These are phyloP conservation scores for Chelonus insularis DNA, from an alignment of 1,140 invertebrate genomes.

Conservation along the genomic window DNA sequence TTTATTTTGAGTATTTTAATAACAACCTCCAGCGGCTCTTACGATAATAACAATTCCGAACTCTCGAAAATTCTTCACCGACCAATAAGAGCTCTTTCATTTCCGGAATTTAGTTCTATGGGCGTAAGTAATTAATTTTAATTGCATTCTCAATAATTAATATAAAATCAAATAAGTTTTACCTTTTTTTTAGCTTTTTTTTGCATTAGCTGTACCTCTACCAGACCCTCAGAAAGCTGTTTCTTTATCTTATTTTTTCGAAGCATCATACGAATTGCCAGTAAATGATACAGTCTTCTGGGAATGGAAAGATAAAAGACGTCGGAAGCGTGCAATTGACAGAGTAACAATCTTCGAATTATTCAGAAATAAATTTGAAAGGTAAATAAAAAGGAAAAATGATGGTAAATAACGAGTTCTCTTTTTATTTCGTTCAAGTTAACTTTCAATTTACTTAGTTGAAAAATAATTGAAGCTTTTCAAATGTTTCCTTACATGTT, in stretches of 20 bases:
- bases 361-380: slow-evolving; percentile 50
- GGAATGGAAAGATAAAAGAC: slow-evolving; percentile 35
- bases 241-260: slow-evolving; percentile 75
- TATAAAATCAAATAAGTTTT: background rate
- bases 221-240: slow-evolving; percentile 71
- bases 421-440: background rate
- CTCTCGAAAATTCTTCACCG: slow-evolving; percentile 52
- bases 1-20: slow-evolving; percentile 23
- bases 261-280: slow-evolving; percentile 69
- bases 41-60: slow-evolving; percentile 42
- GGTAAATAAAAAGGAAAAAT: slow-evolving; percentile 33
- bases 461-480: background rate
- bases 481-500: background rate
- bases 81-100: slow-evolving; percentile 50
- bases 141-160: background rate
- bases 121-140: slow-evolving; percentile 44
- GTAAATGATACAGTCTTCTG: slow-evolving; percentile 48
- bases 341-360: slow-evolving; percentile 46
- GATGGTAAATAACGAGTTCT: background rate
- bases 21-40: background rate
- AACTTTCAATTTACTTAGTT: too few species aligned
- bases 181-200: slow-evolving; percentile 58
- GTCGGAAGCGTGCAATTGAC: slow-evolving; percentile 43
- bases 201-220: slow-evolving; percentile 65
- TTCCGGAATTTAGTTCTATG: slow-evolving; percentile 48